Base-by-base conservation (phyloP, 2,797 vertebrate species). In the Tokudaia tokunoshimensis region DNA sequence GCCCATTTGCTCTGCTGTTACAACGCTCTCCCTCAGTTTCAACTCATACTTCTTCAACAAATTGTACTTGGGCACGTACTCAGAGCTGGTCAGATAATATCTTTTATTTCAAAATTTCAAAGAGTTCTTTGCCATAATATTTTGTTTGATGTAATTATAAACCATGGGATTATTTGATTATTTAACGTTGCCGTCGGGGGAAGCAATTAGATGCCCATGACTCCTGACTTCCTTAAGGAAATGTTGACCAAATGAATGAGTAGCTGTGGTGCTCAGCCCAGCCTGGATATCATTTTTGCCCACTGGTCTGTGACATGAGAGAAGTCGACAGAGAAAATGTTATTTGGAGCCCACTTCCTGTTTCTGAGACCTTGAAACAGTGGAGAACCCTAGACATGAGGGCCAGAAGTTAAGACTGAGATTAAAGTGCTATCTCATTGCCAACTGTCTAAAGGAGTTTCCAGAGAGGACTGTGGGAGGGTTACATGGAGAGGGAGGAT, bases 91-190 rank as follows among this genome's bases (percentile, higher is more conserved):
- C 75, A 65, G 74, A n/a, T 10, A 81, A 2, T 31, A n/a, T 65
- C 19, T 63, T 87, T 92, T 86, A 89, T 52, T 92, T 94, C 47
- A 67, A 92, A 79, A 86, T 6, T 50, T 70, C 20, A 92, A 61
- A 83, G 26, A 12, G 81, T 80, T 89, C 74, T 83, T 94, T 17
- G 63, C 12, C 50, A 91, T 29, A 59, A 8, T 52, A 85, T 59
- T 93, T 92, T 63, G 34, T 82, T 95, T 31, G 94, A 67, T n/a
- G 84, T 95, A 67, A 72, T 92, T 95, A 80, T 67, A 70, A 75
- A 70, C 10, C 55, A 52, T 44, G 80, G 50, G 34, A 70, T 90
- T 83, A 76, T 34, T 76, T 94, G 44, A 70, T 92, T 80, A 87
- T 31, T 76, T 94, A 59, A 76, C 50, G 44, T 86, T 78, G 67